phyloP scores from a whole-genome alignment of 2,888 invertebrate genomes.

The Calameuta filiformis region DNA sequence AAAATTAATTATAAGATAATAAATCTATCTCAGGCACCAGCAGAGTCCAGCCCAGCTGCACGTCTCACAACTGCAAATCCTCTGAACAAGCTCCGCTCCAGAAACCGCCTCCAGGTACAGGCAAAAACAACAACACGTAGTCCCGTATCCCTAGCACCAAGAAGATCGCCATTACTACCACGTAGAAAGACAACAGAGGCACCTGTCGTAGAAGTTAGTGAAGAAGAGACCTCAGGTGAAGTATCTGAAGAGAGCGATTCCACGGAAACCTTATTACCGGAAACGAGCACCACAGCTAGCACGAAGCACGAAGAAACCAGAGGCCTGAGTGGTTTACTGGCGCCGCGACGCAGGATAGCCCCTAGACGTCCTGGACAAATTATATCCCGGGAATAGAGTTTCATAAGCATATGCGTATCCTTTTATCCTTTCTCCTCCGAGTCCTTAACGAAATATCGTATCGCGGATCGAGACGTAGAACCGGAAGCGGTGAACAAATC shows the following conservation, averaged over 20 bases:
- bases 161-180: slow-evolving; percentile 57
- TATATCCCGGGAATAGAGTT: slow-evolving; percentile 51
- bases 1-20: background rate
- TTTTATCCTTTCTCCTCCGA: background rate
- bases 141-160: slow-evolving; percentile 46
- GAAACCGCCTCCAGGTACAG: slow-evolving; percentile 64
- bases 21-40: slow-evolving; percentile 49
- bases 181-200: slow-evolving; percentile 58
- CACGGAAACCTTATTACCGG: slow-evolving; percentile 33
- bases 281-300: slow-evolving; percentile 53
- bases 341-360: slow-evolving; percentile 76
- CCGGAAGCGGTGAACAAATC: background rate
- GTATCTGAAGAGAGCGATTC: slow-evolving; percentile 5
- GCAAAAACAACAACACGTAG: slow-evolving; percentile 58
- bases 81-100: slow-evolving; percentile 63
- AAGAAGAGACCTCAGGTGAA: slow-evolving; percentile 37
- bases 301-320: slow-evolving; percentile 58
- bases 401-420: background rate
- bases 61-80: slow-evolving; percentile 58
- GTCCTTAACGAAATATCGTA: background rate
- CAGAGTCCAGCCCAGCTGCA: slow-evolving; percentile 52
- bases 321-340: slow-evolving; percentile 71
- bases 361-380: slow-evolving; percentile 71
- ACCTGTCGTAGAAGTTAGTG: slow-evolving; percentile 37
- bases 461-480: background rate